These are phyloP conservation scores for Oncorhynchus mykiss DNA, from an alignment of 2,113 vertebrate genomes.

Conservation along the genomic window DNA sequence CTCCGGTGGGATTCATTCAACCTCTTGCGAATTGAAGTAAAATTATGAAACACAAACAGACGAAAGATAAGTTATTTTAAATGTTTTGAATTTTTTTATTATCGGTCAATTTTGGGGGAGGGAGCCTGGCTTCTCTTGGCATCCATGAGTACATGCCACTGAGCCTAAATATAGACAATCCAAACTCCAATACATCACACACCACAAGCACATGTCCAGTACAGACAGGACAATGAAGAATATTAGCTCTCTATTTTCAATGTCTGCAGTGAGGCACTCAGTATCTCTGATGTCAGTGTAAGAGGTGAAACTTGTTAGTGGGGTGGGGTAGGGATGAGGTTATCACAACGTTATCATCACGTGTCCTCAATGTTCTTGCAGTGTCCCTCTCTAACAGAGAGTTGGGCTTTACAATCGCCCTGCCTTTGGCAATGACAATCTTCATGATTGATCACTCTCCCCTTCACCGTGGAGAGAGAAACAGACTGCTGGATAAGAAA, in stretches of 20 bases:
- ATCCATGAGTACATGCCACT: too few species aligned
- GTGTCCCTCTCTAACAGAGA: conserved; percentile 33
- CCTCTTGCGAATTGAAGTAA: too few species aligned
- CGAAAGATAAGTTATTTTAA: too few species aligned
- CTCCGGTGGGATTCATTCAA: too few species aligned
- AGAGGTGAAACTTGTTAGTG: conserved; percentile 35
- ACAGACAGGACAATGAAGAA: conserved; percentile 44
- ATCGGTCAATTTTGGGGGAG: too few species aligned
- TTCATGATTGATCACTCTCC: conserved; percentile 62
- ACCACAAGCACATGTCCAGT: neutral
- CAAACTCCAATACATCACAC: neutral
- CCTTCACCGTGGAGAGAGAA: conserved; percentile 38
- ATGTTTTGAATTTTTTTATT: too few species aligned
- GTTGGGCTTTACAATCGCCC: conserved; percentile 50
- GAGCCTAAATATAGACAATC: neutral
- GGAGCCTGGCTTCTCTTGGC: too few species aligned
- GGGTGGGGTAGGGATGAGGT: conserved; percentile 38
- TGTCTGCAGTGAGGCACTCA: conserved; percentile 32
- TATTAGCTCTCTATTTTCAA: conserved; percentile 47
- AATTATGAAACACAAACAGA: too few species aligned
- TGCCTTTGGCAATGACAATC: conserved; percentile 51
- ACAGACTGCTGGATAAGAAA: conserved; percentile 20
- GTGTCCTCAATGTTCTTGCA: conserved; percentile 19
- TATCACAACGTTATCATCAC: conserved; percentile 26
- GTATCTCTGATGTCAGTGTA: conserved; percentile 27